Conservation (phyloP, 2,888 invertebrate species). For the Yponomeuta malinellus region DNA sequence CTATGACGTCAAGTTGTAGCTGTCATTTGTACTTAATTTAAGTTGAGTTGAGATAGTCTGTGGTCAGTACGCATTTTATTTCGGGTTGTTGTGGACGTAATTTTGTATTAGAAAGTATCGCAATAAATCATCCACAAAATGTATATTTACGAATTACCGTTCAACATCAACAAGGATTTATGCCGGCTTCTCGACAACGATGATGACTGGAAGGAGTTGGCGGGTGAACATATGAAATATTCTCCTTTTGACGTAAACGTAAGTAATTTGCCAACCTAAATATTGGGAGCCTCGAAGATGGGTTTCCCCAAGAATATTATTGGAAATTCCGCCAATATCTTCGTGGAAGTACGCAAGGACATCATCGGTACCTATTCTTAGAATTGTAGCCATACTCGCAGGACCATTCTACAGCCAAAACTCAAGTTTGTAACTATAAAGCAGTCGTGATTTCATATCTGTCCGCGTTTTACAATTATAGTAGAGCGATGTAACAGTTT, state of each 20-base stretch:
- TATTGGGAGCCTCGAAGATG: conserved; percentile 23
- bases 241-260: conserved; percentile 75
- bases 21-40: no score
- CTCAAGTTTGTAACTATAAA: neutral
- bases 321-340: conserved; percentile 15
- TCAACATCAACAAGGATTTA: conserved; percentile 79
- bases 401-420: neutral
- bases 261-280: conserved; percentile 30
- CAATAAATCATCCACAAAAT: conserved; percentile 26
- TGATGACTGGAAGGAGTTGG: conserved; percentile 88
- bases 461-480: neutral
- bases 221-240: conserved; percentile 80
- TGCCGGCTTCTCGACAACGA: conserved; percentile 87
- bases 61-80: neutral
- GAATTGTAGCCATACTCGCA: neutral
- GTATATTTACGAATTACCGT: conserved; percentile 86
- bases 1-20: no score
- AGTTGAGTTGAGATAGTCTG: no score
- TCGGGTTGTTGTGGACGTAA: neutral
- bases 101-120: neutral
- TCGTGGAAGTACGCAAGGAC: conserved; percentile 9
- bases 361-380: neutral
- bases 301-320: conserved; percentile 36
- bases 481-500: neutral
- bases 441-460: neutral